Evolutionary conservation across 2,113 vertebrate species (phyloP).

Genomic region (Cryptoleucopteryx plumbea): DNA sequence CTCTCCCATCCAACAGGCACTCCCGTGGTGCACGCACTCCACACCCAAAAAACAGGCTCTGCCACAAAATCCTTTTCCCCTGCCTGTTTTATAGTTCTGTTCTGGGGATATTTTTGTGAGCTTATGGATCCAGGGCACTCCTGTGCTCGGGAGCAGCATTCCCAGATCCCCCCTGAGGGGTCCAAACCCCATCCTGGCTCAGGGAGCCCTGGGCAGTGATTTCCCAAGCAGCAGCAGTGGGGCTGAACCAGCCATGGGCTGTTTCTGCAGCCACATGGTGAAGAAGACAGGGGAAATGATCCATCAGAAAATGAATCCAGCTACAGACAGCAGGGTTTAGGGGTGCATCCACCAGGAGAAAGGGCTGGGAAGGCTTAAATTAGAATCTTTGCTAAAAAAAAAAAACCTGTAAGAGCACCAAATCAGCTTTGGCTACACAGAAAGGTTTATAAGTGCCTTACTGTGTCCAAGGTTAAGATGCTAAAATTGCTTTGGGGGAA

Average conservation of each 20-base stretch:
- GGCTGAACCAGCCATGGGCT: background rate
- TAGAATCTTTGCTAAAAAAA: background rate
- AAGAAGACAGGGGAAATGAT: background rate
- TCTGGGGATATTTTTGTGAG: background rate
- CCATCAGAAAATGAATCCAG: background rate
- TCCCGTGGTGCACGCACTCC: fast-evolving
- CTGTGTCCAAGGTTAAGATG: background rate
- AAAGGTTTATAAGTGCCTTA: background rate
- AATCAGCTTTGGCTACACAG: background rate
- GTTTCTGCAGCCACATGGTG: background rate
- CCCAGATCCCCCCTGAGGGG: background rate
- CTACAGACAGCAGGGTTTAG: background rate
- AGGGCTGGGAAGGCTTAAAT: background rate
- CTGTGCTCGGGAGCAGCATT: background rate
- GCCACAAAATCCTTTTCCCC: background rate
- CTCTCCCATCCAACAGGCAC: background rate
- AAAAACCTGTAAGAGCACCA: background rate
- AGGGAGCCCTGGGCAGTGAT: background rate
- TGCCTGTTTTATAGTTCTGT: background rate
- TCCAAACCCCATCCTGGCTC: background rate
- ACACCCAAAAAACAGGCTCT: background rate
- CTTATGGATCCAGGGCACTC: background rate
- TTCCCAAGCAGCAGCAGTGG: background rate
- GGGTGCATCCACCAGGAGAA: background rate
- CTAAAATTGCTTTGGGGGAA: background rate